These are phyloP conservation scores for Tragelaphus eurycerus DNA, from an alignment of 2,797 vertebrate genomes.

Conservation along the genomic window DNA sequence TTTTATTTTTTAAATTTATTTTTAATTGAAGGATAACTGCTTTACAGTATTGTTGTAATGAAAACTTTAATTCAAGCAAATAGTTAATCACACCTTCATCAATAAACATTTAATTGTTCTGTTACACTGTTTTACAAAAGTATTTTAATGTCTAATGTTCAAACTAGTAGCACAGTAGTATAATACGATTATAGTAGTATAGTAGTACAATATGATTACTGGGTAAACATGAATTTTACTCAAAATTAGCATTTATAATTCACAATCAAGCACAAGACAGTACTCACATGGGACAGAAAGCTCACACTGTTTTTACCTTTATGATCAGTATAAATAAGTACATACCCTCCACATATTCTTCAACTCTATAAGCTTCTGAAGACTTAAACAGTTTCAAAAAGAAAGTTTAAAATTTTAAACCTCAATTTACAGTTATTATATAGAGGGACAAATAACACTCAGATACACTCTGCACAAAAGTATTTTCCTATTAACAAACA, in stretches of 20 bases:
- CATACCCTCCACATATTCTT: background rate
- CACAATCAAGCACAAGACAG: background rate
- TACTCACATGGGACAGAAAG: background rate
- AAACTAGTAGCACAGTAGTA: background rate
- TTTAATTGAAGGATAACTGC: background rate
- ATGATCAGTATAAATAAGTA: background rate
- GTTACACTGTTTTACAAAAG: background rate
- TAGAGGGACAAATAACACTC: background rate
- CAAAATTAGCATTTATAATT: background rate
- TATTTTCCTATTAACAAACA: background rate
- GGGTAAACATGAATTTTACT: background rate
- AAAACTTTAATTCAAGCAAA: conserved; percentile 19
- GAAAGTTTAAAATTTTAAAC: background rate
- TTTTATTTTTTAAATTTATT: background rate
- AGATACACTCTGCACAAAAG: background rate
- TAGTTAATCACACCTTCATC: background rate
- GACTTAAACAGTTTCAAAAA: background rate
- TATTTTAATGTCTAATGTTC: background rate
- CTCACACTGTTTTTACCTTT: background rate
- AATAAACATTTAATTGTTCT: background rate
- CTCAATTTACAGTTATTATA: background rate
- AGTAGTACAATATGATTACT: background rate
- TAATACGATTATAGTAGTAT: background rate
- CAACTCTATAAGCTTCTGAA: background rate
- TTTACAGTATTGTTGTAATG: background rate